These are phyloP conservation scores for Galeopsomyia nigrocyanea DNA, from an alignment of 2,888 invertebrate species.

Conservation along the genomic window DNA sequence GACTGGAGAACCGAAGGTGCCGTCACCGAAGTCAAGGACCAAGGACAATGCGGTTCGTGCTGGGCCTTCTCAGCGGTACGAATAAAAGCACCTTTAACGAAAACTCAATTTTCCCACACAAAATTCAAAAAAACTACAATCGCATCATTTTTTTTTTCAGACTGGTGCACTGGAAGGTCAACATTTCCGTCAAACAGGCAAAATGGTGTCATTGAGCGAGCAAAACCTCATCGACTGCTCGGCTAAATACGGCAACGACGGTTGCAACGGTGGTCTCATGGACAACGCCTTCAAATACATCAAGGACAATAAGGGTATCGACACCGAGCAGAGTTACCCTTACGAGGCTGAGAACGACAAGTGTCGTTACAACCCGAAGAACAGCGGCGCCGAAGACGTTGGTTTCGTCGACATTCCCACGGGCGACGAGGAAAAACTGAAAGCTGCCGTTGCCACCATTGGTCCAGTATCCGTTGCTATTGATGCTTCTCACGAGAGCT, in stretches of 20 bases:
- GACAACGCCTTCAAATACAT: slow-evolving; percentile 89
- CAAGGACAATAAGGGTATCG: slow-evolving; percentile 87
- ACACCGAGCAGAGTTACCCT: slow-evolving; percentile 89
- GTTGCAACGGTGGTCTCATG: slow-evolving; percentile 89
- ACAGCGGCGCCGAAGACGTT: slow-evolving; percentile 83
- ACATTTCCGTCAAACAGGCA: slow-evolving; percentile 83
- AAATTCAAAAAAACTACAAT: not conserved
- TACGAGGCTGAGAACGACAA: slow-evolving; percentile 75
- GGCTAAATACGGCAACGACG: slow-evolving; percentile 85
- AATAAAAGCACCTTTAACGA: slow-evolving; percentile 30
- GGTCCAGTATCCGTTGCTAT: slow-evolving; percentile 92
- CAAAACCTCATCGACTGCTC: slow-evolving; percentile 90
- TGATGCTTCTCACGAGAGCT: slow-evolving; percentile 86
- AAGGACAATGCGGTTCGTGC: slow-evolving; percentile 81
- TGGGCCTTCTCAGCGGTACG: slow-evolving; percentile 77
- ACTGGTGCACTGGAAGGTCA: slow-evolving; percentile 92
- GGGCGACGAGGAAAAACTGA: slow-evolving; percentile 81
- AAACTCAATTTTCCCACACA: not conserved
- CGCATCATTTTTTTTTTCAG: slow-evolving; percentile 67
- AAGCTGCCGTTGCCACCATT: slow-evolving; percentile 83
- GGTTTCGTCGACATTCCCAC: slow-evolving; percentile 84
- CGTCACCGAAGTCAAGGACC: slow-evolving; percentile 91
- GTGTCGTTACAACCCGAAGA: slow-evolving; percentile 73
- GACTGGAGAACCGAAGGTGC: slow-evolving; percentile 91
- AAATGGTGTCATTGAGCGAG: slow-evolving; percentile 74